Evolutionary conservation across 2,888 invertebrate genomes (phyloP), one percentile per base, ranked within the genome.

Genomic region (Zonitis immaculata): DNA sequence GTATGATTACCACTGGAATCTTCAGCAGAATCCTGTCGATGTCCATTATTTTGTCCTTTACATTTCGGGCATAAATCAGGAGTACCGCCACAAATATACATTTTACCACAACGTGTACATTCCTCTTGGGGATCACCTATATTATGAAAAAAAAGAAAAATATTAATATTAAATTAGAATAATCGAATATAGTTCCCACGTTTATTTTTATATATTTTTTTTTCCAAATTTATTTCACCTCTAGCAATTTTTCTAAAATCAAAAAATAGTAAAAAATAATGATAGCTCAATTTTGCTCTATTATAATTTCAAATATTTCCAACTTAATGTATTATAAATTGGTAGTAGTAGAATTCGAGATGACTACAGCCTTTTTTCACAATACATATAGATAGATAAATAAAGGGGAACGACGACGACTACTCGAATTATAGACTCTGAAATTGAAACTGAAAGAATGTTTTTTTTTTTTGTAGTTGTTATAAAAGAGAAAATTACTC

Each of bases 61-160:
- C 71, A 73, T 27, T 59, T 58, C 16, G 66, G 60, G 58, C 72
- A 73, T 14, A 66, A 20, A 32, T 66, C 68, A 9, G 61, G 57
- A 42, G 65, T 54, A 11, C 65, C 65, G 18, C 60, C 64, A 55
- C 65, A 65, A 27, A 79, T 66, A 67, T 77, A 82, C 60, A 77
- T 76, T 69, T 82, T 82, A 39, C 81, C 81, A 67, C 83, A 83
- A 46, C 79, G 73, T 49, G 78, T 75, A 67, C 83, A 83, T 67
- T 82, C 82, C 66, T 82, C 82, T 69, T 82, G 82, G 3, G 79
- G 79, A 66, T 82, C 82, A 56, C 82, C 83, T 82, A 71, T 18
- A 69, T 67, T 39, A 58, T 47, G 52, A 42, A 0, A 43, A n/a
- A n/a, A n/a, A n/a, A n/a, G n/a, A n/a, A n/a, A n/a, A n/a, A n/a